Evolutionary conservation across 2,888 invertebrate genomes (phyloP), one percentile per base, ranked within the genome.

Genomic region (Latrodectus elegans): DNA sequence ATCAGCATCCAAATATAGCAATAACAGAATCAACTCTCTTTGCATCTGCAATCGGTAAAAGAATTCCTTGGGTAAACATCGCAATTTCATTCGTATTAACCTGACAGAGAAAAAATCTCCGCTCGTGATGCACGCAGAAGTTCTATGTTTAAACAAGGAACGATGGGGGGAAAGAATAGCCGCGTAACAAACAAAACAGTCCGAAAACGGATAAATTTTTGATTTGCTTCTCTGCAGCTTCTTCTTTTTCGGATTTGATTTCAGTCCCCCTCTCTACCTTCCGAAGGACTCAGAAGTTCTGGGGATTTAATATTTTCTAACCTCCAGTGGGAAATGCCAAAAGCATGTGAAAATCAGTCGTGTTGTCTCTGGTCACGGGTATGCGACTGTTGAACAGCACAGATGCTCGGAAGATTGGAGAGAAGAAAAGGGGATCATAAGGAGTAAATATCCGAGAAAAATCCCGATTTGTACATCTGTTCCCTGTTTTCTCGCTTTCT

Each of bases 221-320:
- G 73, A 78, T 77, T 73, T 78, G 67, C 55, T 74, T n/a, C 67
- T 65, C 53, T 67, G 53, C 51, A 72, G n/a, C 51, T 71, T 55
- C 22, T 74, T n/a, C 17, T 70, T 65, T 8, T 51, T 64, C 14
- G 26, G 71, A 72, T 77, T 77, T 84, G 71, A 65, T 64, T 68
- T 60, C 76, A 51, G 49, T 65, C 49, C 17, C 26, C 51, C 60
- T 72, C 60, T 10, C 12, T n/a, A 60, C n/a, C 60, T 22, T 71
- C 11, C 65, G 26, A 82, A 68, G 71, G 71, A 10, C 70, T 22
- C 67, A 26, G 73, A 85, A 75, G 64, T 85, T 74, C 64, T 64
- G 52, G 79, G 74, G 85, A 85, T 80, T 85, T 80, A 67, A 79
- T 64, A 73, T 85, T 79, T 79, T n/a, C 75, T n/a, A 51, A 55